Evolutionary conservation across 2,113 vertebrate species (phyloP), one percentile per base, ranked within the genome.

Genomic region (Onychostoma macrolepis): DNA sequence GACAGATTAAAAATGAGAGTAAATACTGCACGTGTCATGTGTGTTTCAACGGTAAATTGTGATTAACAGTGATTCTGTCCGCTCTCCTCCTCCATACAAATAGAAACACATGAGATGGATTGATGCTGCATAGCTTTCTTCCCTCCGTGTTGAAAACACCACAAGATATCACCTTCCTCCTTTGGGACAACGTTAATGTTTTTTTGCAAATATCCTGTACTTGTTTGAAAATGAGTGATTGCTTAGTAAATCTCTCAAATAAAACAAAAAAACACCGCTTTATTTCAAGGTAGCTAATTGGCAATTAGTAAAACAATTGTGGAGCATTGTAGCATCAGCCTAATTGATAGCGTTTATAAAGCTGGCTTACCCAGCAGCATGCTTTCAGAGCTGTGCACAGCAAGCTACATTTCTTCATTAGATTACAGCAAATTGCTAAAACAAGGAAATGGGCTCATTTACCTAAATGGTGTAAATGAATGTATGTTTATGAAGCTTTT

Each of bases 391-490:
- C 89, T 76, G 87, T 72, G 87, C 93, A 90, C 93, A 92, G 93
- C 93, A 88, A 92, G 93, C 80, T 74, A 90, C 89, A 78, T 91
- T 92, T 94, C 90, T 90, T 92, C 92, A 89, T 93, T 93, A 94
- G 89, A 93, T 93, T 90, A 92, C 88, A 84, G 90, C 88, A 90
- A 93, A 94, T 92, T 92, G 87, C 89, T 88, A 89, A 93, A 90
- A 85, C 83, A 84, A 53, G 80, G 89, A 90, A 89, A 90, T 85
- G 82, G 83, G 85, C 91, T 93, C 92, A 92, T 93, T 93, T 93
- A 92, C 87, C 90, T 92, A 91, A 92, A 90, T 89, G 91, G 90
- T 90, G 87, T 90, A 90, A 89, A 85, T 88, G 86, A 92, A 91
- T 89, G 87, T 90, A 88, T 90, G 89, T 91, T 91, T 89, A 90